These are phyloP conservation scores for Bombyx mori DNA, from an alignment of 1,140 invertebrate genomes.

Conservation along the genomic window ASM3026992v2 NC_085128.1:9639001-9639500, in stretches of 20 bases:
- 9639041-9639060: too few species aligned
- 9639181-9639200: constrained; percentile 64
- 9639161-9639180: too few species aligned
- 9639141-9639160: too few species aligned
- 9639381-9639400: constrained; percentile 77
- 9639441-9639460: background rate
- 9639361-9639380: constrained; percentile 98
- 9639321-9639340: constrained; percentile 88
- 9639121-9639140: too few species aligned
- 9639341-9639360: constrained; percentile 95
- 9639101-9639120: too few species aligned
- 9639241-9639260: constrained; percentile 92
- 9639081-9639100: too few species aligned
- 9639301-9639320: constrained; percentile 74
- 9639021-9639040: too few species aligned
- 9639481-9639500: background rate
- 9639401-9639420: background rate
- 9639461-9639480: background rate
- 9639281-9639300: constrained; percentile 76
- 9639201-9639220: constrained; percentile 99
- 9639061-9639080: too few species aligned
- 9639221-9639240: constrained; percentile 86
- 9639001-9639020: too few species aligned
- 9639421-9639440: background rate
- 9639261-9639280: constrained; percentile 93